Base-by-base conservation (phyloP, 2,797 vertebrate species). In the Salmo trutta region DNA sequence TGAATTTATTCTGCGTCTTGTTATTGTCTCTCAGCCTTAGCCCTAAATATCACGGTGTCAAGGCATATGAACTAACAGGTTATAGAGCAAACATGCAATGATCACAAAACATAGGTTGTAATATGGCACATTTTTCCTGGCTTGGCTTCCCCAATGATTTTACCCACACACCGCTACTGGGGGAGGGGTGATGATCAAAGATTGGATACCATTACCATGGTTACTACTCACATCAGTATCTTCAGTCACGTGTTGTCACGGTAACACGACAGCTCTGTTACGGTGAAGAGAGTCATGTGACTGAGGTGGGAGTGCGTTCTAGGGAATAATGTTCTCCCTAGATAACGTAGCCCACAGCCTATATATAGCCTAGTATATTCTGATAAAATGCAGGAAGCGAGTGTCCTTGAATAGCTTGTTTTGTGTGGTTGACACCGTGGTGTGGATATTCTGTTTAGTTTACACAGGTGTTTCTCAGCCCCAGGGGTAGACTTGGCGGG, bases 211-310 rank as follows among this genome's bases (percentile, higher is more conserved):
- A 47, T 47, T 80, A 72, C 87, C 86, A 90, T 89, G 88, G 87
- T 83, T 84, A 88, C 86, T 65, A 71, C 79, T 77, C 73, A 71
- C 74, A 79, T 69, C 77, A 7, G 71, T 77, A 72, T 75, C 71
- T 76, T 81, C 70, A 66, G 51, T 84, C 77, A 73, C 71, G 51
- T 47, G 67, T 47, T 47, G 41, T 88, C 90, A 89, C 6, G 85
- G 89, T 79, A 91, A 91, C 87, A 91, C 87, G 31, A 36, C 29
- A 33, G 12, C 27, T 67, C 14, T 69, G 75, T 72, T 79, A 72
- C 10, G 1, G 74, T 4, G 83, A 80, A 54, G 41, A 41, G 51
- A 47, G 73, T 41, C 41, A 41, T 41, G 41, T 47, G 41, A 47
- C 41, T 47, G 41, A 64, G 59, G 59, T 64, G 59, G 12, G 59